These are phyloP conservation scores for Palythoa grandiflora DNA, from an alignment of 92 coral and sea anemone species.

Conservation along the genomic window DNA sequence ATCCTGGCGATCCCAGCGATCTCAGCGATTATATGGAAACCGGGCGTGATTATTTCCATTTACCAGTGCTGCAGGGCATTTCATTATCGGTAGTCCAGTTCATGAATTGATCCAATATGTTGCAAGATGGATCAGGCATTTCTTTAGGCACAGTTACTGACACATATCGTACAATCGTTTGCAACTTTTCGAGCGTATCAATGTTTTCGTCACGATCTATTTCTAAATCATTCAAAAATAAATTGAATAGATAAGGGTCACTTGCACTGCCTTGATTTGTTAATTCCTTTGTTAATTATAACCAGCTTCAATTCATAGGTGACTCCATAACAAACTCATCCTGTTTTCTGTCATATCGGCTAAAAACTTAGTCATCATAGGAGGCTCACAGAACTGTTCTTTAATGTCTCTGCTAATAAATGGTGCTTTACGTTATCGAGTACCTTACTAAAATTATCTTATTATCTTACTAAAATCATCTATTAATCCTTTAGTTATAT, in stretches of 20 bases:
- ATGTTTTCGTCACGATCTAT: conserved; percentile 23
- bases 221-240: conserved; percentile 28
- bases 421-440: neutral
- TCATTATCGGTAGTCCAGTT: conserved; percentile 31
- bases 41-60: conserved; percentile 42
- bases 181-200: conserved; percentile 26
- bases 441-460: neutral
- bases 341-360: neutral
- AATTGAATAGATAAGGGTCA: conserved; percentile 24
- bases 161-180: conserved; percentile 23
- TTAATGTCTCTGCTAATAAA: neutral
- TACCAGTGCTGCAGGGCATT: conserved; percentile 27
- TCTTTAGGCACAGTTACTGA: conserved; percentile 11
- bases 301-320: neutral
- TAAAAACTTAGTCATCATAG: neutral
- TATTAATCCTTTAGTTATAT: too few species aligned
- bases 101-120: conserved; percentile 36
- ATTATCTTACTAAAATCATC: too few species aligned
- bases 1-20: too few species aligned
- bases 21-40: too few species aligned
- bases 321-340: neutral
- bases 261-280: conserved; percentile 11
- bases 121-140: conserved; percentile 20
- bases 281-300: neutral
- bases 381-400: neutral